phyloP scores from a whole-genome alignment of 1,140 invertebrate species.

The Aporrectodea caliginosa region DNA sequence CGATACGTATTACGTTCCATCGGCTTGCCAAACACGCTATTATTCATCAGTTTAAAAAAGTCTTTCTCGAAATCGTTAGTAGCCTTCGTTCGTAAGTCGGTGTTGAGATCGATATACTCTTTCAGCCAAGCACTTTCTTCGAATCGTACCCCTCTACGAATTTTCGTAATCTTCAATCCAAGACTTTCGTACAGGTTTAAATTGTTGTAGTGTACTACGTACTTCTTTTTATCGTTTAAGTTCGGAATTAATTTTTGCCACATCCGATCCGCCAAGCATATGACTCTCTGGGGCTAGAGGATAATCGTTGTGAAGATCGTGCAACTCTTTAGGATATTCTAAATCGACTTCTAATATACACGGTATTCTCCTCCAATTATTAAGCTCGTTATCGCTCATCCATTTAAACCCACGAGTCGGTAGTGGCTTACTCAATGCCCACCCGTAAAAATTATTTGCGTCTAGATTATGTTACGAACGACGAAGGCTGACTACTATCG shows the following conservation, averaged over 20 bases:
- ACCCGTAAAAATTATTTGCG: constrained; percentile 45
- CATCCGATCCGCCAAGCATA: background rate
- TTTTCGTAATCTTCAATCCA: constrained; percentile 33
- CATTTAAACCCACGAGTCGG: constrained; percentile 46
- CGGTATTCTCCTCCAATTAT: constrained; percentile 46
- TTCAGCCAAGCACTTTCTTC: constrained; percentile 31
- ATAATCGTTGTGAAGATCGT: constrained; percentile 58
- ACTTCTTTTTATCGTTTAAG: constrained; percentile 32
- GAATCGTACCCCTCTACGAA: constrained; percentile 34
- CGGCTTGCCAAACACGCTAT: constrained; percentile 56
- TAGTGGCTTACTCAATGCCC: constrained; percentile 35
- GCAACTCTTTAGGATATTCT: constrained; percentile 50
- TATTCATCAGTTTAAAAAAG: constrained; percentile 57
- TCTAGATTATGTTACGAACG: constrained; percentile 40
- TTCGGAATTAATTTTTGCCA: constrained; percentile 36
- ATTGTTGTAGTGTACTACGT: constrained; percentile 35
- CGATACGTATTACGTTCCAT: constrained; percentile 56
- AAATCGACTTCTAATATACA: constrained; percentile 59
- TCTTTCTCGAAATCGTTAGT: constrained; percentile 55
- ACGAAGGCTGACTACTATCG: constrained; percentile 30
- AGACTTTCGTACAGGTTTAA: constrained; percentile 32
- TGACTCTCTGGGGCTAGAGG: constrained; percentile 54
- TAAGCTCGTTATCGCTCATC: constrained; percentile 42
- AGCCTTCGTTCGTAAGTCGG: constrained; percentile 44
- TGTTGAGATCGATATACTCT: constrained; percentile 38